Conservation (phyloP, 2,888 invertebrate genomes). For the Mythimna vitellina region DNA sequence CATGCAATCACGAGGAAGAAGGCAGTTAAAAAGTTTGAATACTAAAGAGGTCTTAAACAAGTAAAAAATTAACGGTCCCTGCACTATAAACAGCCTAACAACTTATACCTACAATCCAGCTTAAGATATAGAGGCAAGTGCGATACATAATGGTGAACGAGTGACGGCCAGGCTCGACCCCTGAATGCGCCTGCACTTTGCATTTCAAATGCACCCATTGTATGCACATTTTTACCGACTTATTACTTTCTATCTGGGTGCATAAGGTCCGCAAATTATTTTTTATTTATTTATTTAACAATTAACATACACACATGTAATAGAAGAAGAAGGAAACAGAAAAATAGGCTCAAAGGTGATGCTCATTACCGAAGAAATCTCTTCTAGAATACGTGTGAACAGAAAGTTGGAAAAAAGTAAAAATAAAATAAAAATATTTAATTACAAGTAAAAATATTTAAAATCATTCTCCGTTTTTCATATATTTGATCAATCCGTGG, state of each 20-base stretch:
- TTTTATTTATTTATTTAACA: not conserved
- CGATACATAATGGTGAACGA: constrained; percentile 78
- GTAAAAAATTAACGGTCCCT: constrained; percentile 17
- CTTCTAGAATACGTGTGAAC: too few species aligned
- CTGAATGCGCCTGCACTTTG: constrained; percentile 84
- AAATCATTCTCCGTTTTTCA: too few species aligned
- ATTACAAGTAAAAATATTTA: too few species aligned
- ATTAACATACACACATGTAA: too few species aligned
- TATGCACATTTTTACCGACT: constrained; percentile 90
- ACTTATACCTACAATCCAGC: constrained; percentile 8
- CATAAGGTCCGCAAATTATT: constrained; percentile 68
- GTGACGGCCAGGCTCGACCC: constrained; percentile 80
- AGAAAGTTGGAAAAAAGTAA: too few species aligned
- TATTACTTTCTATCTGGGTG: constrained; percentile 85
- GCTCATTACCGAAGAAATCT: too few species aligned
- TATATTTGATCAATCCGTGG: too few species aligned
- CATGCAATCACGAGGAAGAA: too few species aligned
- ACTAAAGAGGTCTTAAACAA: not conserved
- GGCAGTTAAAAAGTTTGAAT: too few species aligned
- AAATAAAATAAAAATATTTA: too few species aligned
- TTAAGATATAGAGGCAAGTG: constrained; percentile 61
- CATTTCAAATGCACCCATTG: constrained; percentile 90
- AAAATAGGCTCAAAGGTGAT: too few species aligned
- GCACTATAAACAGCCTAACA: not conserved
- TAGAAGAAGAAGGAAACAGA: too few species aligned